Conservation (phyloP, 1,140 invertebrate species). For the Leptonema lineaticorne region DNA sequence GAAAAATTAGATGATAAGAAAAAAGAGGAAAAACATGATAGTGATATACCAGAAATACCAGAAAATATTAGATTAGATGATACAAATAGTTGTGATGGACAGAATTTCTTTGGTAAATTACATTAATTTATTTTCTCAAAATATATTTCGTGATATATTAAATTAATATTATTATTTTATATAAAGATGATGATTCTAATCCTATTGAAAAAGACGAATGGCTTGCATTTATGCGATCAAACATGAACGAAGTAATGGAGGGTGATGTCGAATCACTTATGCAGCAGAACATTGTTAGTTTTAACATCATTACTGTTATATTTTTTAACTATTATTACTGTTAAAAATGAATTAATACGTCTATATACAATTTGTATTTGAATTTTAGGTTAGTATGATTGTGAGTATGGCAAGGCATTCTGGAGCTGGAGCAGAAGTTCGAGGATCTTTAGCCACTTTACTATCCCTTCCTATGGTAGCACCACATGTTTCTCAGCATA, state of each 20-base stretch:
- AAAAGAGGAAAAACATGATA: conserved; percentile 48
- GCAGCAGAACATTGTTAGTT: conserved; percentile 67
- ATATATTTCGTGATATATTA: not conserved
- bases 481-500: conserved; percentile 53
- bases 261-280: conserved; percentile 71
- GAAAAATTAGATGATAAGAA: conserved; percentile 50
- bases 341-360: not conserved
- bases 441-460: conserved; percentile 68
- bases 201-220: conserved; percentile 83
- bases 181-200: conserved; percentile 48
- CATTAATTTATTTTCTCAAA: not conserved
- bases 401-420: conserved; percentile 69
- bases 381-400: conserved; percentile 61
- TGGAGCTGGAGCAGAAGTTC: conserved; percentile 65
- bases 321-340: not conserved
- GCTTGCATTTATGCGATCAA: conserved; percentile 71
- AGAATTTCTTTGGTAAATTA: conserved; percentile 39
- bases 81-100: conserved; percentile 30
- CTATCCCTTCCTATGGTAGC: conserved; percentile 69
- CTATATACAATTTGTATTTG: conserved; percentile 25
- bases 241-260: conserved; percentile 69
- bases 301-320: not conserved
- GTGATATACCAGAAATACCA: conserved; percentile 49
- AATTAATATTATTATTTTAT: not conserved
- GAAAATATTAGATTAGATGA: conserved; percentile 48